phyloP scores from a whole-genome alignment of 2,113 vertebrate species.

The Cyanoderma ruficeps region DNA sequence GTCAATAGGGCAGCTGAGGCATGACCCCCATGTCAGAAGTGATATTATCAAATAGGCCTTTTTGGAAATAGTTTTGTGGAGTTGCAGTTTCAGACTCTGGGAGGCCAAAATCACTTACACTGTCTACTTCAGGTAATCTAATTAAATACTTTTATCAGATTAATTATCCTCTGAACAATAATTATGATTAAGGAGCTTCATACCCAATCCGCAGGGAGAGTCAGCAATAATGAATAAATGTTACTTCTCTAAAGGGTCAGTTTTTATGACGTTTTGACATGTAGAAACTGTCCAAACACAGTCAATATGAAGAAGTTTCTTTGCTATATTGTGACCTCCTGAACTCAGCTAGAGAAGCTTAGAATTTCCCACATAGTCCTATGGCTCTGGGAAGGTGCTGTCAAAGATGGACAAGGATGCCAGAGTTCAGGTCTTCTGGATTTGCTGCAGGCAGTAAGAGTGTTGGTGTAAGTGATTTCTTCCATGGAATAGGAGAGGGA shows the following conservation, averaged over 20 bases:
- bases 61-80: neutral
- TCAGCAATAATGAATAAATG: neutral
- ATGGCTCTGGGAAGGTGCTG: neutral
- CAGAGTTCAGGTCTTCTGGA: neutral
- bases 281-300: neutral
- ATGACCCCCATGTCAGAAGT: neutral
- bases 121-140: slow-evolving; percentile 9
- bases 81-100: neutral
- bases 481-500: neutral
- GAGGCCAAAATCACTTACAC: neutral
- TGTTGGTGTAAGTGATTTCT: neutral
- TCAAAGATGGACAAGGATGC: neutral
- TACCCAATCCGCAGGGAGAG: neutral
- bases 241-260: slow-evolving; percentile 4
- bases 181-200: neutral
- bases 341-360: neutral
- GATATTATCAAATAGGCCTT: neutral
- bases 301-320: neutral
- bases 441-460: neutral
- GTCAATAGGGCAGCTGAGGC: neutral
- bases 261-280: neutral
- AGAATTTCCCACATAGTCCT: neutral
- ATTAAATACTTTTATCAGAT: slow-evolving; percentile 40
- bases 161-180: slow-evolving; percentile 40
- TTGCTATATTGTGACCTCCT: neutral